Evolutionary conservation across 2,113 vertebrate species (phyloP), one percentile per base, ranked within the genome.

Genomic region (Cephalopterus ornatus): DNA sequence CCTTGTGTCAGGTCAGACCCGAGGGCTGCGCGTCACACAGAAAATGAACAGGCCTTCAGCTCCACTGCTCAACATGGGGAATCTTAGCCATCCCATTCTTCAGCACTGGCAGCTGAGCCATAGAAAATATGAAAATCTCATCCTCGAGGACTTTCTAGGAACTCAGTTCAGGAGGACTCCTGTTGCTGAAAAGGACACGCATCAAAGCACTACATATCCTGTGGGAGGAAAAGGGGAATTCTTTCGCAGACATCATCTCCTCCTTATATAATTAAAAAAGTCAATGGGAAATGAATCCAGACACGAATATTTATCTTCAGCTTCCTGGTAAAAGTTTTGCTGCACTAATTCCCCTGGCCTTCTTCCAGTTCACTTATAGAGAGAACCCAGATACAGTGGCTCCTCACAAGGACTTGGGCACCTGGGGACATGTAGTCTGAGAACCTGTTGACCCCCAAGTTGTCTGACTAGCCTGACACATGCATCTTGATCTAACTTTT

Each of bases 181-280:
- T 93, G 63, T 87, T 93, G 80, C 72, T 97, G 95, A 73, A 91
- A 95, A 96, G 90, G 91, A 80, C 11, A 20, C 37, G 81, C 89
- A 92, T 96, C 92, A 96, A 93, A 95, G 95, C 6, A 1, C 32
- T 90, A 49, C 39, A 81, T 81, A 87, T 91, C 92, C 93, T 89
- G 85, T 96, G 93, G 93, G 96, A 96, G 95, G 90, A 96, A 85
- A 95, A 95, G 79, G 91, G 88, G 90, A 96, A 96, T 96, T 96
- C 93, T 96, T 95, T 96, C 2, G 3, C 93, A 96, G 90, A 81
- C 88, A 92, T 96, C 91, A 93, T 85, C 78, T 80, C 88, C 84
- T 89, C 85, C 79, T 94, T 86, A 74, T 92, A 83, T 77, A 96
- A 96, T 97, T 97, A 93, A 91, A 94, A 90, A 96, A 92, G 88